phyloP scores from a whole-genome alignment of 2,888 invertebrate genomes.

The Oscheius sp. region DNA sequence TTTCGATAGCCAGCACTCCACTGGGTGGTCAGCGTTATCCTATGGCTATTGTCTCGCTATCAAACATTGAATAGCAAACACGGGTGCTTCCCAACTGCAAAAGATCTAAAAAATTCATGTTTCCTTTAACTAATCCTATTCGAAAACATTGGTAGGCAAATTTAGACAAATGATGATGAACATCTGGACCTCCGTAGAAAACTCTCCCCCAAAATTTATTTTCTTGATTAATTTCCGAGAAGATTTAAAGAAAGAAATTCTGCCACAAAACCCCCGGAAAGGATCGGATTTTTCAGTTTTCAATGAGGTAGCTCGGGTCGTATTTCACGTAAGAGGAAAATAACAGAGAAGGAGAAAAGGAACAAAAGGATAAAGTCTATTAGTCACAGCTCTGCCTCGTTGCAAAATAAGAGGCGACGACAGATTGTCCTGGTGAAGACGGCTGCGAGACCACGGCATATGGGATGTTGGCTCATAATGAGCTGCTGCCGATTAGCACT shows the following conservation, averaged over 20 bases:
- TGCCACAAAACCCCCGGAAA: background rate
- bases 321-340: too few species aligned
- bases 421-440: slow-evolving; percentile 19
- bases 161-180: too few species aligned
- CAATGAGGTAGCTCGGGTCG: too few species aligned
- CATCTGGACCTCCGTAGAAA: slow-evolving; percentile 4
- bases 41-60: slow-evolving; percentile 29
- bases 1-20: background rate
- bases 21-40: slow-evolving; percentile 8
- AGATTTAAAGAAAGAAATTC: slow-evolving; percentile 9
- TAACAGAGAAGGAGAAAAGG: slow-evolving; percentile 8
- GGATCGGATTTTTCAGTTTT: background rate
- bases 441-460: slow-evolving; percentile 18
- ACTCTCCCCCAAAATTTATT: background rate
- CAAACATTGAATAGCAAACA: slow-evolving; percentile 37
- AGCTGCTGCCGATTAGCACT: slow-evolving; percentile 37
- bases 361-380: background rate
- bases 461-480: slow-evolving; percentile 35
- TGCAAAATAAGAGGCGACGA: background rate
- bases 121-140: background rate
- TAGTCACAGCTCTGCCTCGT: background rate
- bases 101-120: background rate
- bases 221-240: slow-evolving; percentile 15
- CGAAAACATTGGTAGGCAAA: too few species aligned
- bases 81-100: background rate